Evolutionary conservation across 1,140 invertebrate genomes (phyloP), one percentile per base, ranked within the genome.

Genomic region (Tetranychus urticae): DNA sequence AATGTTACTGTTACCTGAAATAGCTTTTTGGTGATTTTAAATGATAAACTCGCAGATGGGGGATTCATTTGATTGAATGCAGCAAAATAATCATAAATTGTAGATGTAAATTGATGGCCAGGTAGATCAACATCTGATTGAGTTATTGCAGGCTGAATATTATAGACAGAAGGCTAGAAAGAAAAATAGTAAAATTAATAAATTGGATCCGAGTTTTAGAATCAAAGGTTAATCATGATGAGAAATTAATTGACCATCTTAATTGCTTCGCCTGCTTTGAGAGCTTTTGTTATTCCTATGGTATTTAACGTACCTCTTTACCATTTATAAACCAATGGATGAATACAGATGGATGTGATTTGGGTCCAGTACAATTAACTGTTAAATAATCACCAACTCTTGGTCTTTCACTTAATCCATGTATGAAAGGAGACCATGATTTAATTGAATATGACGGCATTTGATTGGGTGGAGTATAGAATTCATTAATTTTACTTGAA

Each of bases 361-460:
- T 56, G 6, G 55, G 37, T 56, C 14, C 34, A 39, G 33, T 37
- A 71, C 85, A 88, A 73, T 87, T 88, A 61, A 88, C 73, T 69
- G 81, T 81, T 65, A 88, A 77, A 62, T 80, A 79, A 69, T 88
- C 84, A 48, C 85, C 85, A 67, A 80, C 80, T 71, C 82, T 55
- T n/a, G 59, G 54, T 42, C 36, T 55, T 14, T 35, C 54, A 35
- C 5, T 8, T 31, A 55, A n/a, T 14, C 60, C 60, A 45, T 61
- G 12, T 31, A 61, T 61, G 56, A 48, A 13, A 4, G 60, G 60
- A 13, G 52, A 35, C 39, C 39, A 42, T 42, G 39, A 42, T 42
- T 42, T 10, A 42, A 42, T 10, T 42, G 39, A 10, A 42, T 42
- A 42, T 42, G 39, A 42, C 10, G 39, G 10, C 10, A 42, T 6